phyloP scores from a whole-genome alignment of 2,113 vertebrate species.

The Cygnus atratus region DNA sequence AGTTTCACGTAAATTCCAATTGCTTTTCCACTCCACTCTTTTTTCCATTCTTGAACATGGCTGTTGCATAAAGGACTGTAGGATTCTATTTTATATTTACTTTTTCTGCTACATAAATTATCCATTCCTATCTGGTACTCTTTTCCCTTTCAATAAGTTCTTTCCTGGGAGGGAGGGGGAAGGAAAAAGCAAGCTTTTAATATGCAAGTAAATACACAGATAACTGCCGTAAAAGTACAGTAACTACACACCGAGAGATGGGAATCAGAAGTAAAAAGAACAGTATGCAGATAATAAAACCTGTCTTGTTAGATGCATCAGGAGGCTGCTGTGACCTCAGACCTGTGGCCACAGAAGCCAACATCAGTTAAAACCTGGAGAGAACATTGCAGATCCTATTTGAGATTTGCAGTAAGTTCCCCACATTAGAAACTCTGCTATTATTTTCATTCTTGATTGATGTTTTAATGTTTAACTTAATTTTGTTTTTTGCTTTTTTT shows the following conservation, averaged over 20 bases:
- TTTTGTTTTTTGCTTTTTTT: not conserved
- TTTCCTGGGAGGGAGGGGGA: not conserved
- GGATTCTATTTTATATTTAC: not conserved
- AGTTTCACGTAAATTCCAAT: slow-evolving; percentile 54
- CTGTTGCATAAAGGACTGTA: slow-evolving; percentile 9
- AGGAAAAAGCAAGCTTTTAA: slow-evolving; percentile 8
- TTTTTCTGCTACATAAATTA: slow-evolving; percentile 14
- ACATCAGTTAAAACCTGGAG: slow-evolving; percentile 8
- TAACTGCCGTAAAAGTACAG: not conserved
- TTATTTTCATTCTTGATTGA: slow-evolving; percentile 24
- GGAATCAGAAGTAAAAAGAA: slow-evolving; percentile 19
- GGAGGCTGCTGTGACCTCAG: not conserved
- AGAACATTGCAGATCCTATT: not conserved
- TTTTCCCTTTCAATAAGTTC: slow-evolving; percentile 4
- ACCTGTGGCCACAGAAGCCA: slow-evolving; percentile 3
- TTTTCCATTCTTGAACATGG: slow-evolving; percentile 53
- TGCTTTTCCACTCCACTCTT: slow-evolving; percentile 51
- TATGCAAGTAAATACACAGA: not conserved
- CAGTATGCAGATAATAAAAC: slow-evolving; percentile 12
- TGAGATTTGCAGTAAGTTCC: not conserved
- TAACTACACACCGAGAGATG: not conserved
- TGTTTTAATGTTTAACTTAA: slow-evolving; percentile 20
- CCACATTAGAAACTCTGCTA: not conserved
- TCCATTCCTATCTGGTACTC: not conserved
- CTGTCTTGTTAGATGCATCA: not conserved